Base-by-base conservation (phyloP, 2,113 vertebrate species). In the Sporophila hypoxantha region DNA sequence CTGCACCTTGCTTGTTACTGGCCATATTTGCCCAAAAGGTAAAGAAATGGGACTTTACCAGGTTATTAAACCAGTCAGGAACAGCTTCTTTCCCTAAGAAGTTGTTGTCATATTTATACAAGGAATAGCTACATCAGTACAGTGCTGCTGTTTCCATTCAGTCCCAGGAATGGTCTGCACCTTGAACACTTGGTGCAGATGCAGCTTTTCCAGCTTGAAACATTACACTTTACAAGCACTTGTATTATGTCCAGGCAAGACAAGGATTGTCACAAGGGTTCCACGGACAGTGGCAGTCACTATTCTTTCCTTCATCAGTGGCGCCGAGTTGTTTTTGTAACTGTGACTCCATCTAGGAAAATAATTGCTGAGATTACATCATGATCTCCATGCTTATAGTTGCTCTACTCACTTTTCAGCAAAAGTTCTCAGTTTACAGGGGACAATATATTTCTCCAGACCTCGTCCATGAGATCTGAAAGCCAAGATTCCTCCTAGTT, bases 271-370 rank as follows among this genome's bases (percentile, higher is more conserved):
- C 85, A 87, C 46, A 71, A 64, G 53, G 49, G 15, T 75, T 87
- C 77, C 76, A 55, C 87, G 77, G 79, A 65, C 50, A 75, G 55
- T n/a, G 55, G 19, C 41, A 37, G 70, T 66, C 13, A 2, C 59
- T 90, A 17, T 74, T 82, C 50, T 84, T 82, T 77, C 77, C 70
- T 88, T 76, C 55, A 62, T 70, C 64, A 15, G 42, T 39, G 65
- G 64, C 2, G 2, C 47, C 27, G 4, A 47, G 87, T 59, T 91
- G 64, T 87, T 94, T 93, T 88, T 82, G 81, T 70, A 76, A 66
- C 60, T 32, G 67, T 90, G 81, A 91, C 78, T 93, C 89, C 68
- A 74, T 94, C 90, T 87, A 94, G 88, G 84, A 94, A 95, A 93
- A 93, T 60, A 84, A 88, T 78, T 78, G 46, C 74, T 83, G 88